These are phyloP conservation scores for Zosterops hypoxanthus DNA, from an alignment of 2,113 vertebrate genomes.

Conservation along the genomic window DNA sequence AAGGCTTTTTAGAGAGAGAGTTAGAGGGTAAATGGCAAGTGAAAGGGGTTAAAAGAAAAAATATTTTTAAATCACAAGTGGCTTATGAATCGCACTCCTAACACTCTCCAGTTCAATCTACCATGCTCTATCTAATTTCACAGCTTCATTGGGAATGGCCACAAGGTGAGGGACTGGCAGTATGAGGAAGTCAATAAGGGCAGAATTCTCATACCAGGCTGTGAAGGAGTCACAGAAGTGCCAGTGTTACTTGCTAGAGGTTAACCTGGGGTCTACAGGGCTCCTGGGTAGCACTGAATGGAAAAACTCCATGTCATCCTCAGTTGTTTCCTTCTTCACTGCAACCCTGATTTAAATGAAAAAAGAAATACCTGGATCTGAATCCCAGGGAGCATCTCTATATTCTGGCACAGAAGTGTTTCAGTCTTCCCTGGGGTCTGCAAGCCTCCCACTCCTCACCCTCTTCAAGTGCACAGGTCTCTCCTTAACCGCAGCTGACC, in stretches of 20 bases:
- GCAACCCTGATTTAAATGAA: neutral
- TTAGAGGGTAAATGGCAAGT: neutral
- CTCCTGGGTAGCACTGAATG: neutral
- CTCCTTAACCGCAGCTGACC: neutral
- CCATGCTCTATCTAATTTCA: slow-evolving; percentile 51
- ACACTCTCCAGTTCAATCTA: slow-evolving; percentile 28
- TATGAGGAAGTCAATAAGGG: slow-evolving; percentile 24
- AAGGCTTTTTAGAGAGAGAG: neutral
- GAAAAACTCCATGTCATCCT: neutral
- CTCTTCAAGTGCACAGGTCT: neutral
- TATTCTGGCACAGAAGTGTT: neutral
- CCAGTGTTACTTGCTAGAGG: neutral
- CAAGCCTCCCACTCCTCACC: neutral
- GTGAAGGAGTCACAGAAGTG: neutral
- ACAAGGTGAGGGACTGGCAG: slow-evolving; percentile 48
- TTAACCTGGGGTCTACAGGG: neutral
- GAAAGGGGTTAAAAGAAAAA: neutral
- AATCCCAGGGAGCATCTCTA: neutral
- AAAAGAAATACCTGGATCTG: neutral
- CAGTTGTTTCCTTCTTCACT: neutral
- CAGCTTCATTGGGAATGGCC: slow-evolving; percentile 47
- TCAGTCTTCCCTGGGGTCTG: neutral
- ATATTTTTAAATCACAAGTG: neutral
- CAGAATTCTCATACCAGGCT: slow-evolving; percentile 1
- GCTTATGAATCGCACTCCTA: neutral